These are phyloP conservation scores for Toxostoma redivivum DNA, from an alignment of 2,113 vertebrate species.

Conservation along the genomic window DNA sequence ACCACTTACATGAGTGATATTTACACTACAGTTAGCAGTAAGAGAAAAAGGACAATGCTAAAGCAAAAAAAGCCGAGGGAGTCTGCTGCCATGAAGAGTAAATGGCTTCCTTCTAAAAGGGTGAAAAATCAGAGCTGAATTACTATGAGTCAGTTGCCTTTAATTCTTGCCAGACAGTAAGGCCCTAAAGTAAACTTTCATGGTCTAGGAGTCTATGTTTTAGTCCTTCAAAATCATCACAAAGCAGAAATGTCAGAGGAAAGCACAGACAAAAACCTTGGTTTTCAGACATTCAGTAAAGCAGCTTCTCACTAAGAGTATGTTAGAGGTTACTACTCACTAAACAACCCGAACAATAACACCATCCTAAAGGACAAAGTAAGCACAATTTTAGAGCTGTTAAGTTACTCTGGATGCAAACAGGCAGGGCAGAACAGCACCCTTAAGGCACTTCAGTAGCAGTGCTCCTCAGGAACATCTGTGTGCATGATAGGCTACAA, in stretches of 20 bases:
- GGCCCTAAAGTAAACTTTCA: background rate
- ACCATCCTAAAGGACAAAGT: background rate
- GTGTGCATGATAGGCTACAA: background rate
- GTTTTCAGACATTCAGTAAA: background rate
- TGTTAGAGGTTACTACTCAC: background rate
- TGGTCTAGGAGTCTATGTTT: background rate
- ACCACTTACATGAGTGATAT: background rate
- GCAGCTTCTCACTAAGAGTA: background rate
- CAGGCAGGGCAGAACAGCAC: background rate
- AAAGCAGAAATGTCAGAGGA: background rate
- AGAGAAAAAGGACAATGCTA: background rate
- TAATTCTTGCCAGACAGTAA: background rate
- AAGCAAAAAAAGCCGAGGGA: background rate
- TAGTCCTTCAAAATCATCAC: background rate
- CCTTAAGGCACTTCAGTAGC: background rate
- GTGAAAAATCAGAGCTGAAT: background rate
- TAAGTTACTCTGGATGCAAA: background rate
- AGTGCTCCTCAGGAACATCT: background rate
- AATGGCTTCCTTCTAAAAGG: background rate
- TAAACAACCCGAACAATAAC: background rate
- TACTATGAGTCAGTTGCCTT: background rate
- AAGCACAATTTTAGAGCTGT: background rate
- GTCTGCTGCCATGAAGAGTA: background rate
- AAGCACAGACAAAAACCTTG: background rate
- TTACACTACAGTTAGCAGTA: background rate